Conservation (phyloP, 2,888 invertebrate species). For the Eupithecia inturbata region DNA sequence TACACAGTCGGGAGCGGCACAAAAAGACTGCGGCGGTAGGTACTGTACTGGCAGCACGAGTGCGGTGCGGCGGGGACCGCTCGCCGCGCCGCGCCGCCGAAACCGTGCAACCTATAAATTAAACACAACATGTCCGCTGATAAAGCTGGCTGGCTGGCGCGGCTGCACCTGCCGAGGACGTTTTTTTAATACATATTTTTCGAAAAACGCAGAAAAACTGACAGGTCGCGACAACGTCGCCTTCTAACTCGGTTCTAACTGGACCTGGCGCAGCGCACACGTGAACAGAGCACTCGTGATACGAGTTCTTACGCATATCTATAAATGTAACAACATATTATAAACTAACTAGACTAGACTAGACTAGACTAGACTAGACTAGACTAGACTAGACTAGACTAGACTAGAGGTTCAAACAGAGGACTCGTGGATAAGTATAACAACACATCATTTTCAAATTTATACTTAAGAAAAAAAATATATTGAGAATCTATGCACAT, state of each 20-base stretch:
- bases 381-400: no score
- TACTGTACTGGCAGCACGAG: slow-evolving; percentile 11
- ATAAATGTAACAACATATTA: no score
- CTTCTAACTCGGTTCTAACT: neutral
- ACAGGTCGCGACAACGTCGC: slow-evolving; percentile 49
- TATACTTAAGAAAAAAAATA: no score
- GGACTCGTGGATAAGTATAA: no score
- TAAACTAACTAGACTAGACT: no score
- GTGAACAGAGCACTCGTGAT: no score
- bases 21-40: slow-evolving; percentile 27
- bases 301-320: no score
- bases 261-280: no score
- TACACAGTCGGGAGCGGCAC: slow-evolving; percentile 14
- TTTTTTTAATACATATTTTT: slow-evolving; percentile 72
- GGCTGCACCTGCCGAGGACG: slow-evolving; percentile 57
- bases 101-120: slow-evolving; percentile 70
- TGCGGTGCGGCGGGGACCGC: slow-evolving; percentile 55
- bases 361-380: no score
- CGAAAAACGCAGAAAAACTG: slow-evolving; percentile 70
- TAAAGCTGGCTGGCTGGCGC: slow-evolving; percentile 52
- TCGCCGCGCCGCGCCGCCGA: slow-evolving; percentile 70
- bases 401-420: no score
- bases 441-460: no score
- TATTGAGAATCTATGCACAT: no score
- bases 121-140: slow-evolving; percentile 66